A percentile compares a stretch with the other conserved stretches of the same genome.
Conservation (phyloP, 1,140 invertebrate species). For the Pomacea maculata region DNA sequence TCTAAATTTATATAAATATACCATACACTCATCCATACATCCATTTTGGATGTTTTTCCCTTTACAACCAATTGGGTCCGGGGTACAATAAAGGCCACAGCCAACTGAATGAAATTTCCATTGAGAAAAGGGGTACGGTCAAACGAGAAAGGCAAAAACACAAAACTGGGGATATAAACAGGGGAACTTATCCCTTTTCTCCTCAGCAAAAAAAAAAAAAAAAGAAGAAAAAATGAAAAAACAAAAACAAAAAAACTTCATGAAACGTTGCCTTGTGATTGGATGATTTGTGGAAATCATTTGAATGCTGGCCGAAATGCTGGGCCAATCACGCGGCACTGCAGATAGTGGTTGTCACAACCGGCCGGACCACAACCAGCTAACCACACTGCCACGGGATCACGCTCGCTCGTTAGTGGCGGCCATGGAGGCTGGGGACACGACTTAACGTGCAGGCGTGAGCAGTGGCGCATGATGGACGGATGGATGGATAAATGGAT, state of each 20-base stretch:
- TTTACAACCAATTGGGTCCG: not conserved
- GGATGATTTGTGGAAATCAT: not conserved
- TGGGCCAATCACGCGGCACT: slow-evolving; percentile 73
- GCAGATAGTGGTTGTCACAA: slow-evolving; percentile 90
- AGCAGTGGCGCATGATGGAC: slow-evolving; percentile 17
- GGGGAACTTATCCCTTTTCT: not conserved
- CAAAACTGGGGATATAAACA: not conserved
- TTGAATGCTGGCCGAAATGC: slow-evolving; percentile 33
- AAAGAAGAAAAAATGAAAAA: no score
- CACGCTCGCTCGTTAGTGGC: slow-evolving; percentile 9
- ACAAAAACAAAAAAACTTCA: not conserved
- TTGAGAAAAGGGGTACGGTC: no score
- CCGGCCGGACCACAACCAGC: slow-evolving; percentile 84
- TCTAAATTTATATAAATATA: slow-evolving; percentile 6
- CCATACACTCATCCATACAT: slow-evolving; percentile 52
- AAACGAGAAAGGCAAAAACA: no score
- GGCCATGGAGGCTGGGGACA: not conserved
- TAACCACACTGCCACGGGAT: slow-evolving; percentile 95
- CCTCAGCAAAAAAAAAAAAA: slow-evolving; percentile 19
- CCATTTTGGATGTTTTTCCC: slow-evolving; percentile 31
- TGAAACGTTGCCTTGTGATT: slow-evolving; percentile 10
- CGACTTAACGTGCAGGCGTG: slow-evolving; percentile 18
- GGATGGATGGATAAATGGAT: slow-evolving; percentile 24
- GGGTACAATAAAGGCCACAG: no score
- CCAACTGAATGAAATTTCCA: no score